Evolutionary conservation across 2,888 invertebrate genomes (phyloP).

Genomic region (Machimus atricapillus): DNA sequence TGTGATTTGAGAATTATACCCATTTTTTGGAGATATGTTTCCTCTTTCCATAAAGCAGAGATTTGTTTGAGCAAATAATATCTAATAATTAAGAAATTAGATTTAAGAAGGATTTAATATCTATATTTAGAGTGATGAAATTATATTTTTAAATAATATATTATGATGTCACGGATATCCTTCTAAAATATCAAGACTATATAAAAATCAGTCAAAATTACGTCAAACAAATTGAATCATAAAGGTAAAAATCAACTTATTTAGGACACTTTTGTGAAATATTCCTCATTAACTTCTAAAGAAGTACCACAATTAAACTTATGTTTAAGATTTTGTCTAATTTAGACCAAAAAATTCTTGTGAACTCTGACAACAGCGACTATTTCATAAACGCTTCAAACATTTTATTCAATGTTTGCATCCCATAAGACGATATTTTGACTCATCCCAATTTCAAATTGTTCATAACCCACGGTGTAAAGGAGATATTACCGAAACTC

Average conservation of each 20-base stretch:
- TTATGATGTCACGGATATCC: no score
- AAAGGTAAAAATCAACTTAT: no score
- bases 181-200: no score
- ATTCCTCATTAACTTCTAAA: slow-evolving; percentile 55
- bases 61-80: background rate
- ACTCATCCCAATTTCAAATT: slow-evolving; percentile 68
- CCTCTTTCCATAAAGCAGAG: background rate
- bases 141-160: no score
- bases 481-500: slow-evolving; percentile 70
- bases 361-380: slow-evolving; percentile 70
- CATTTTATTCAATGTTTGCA: slow-evolving; percentile 60
- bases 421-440: slow-evolving; percentile 73
- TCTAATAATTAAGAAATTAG: no score
- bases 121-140: no score
- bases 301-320: slow-evolving; percentile 61
- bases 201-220: no score
- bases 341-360: slow-evolving; percentile 67
- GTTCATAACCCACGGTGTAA: slow-evolving; percentile 73
- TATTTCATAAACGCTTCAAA: slow-evolving; percentile 66
- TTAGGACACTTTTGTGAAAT: no score
- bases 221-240: no score
- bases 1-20: background rate
- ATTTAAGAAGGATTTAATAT: no score
- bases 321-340: slow-evolving; percentile 66
- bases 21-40: background rate